Conservation (phyloP, 2,888 invertebrate genomes). For the Pachycephus smyrnensis region DNA sequence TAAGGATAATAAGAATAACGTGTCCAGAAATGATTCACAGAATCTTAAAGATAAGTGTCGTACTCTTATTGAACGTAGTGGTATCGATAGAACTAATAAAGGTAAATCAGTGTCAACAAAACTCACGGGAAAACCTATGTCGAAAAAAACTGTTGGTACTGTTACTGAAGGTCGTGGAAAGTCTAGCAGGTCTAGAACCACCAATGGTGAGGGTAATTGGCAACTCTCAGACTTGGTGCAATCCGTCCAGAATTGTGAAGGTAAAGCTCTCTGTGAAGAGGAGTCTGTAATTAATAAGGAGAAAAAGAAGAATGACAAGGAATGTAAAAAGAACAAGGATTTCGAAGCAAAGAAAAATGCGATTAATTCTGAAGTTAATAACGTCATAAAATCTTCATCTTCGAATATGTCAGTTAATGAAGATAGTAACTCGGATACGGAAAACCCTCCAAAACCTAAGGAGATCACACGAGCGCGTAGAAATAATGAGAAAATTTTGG, state of each 20-base stretch:
- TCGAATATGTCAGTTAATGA: constrained; percentile 10
- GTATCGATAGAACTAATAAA: constrained; percentile 39
- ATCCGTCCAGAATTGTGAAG: neutral
- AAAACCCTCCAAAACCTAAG: neutral
- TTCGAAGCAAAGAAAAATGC: constrained; percentile 50
- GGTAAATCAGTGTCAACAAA: constrained; percentile 48
- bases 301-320: constrained; percentile 20
- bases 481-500: constrained; percentile 10
- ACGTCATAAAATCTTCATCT: neutral
- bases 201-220: neutral
- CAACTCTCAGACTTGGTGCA: neutral
- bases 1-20: constrained; percentile 55
- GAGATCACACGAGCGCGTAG: constrained; percentile 1
- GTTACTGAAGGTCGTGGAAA: neutral
- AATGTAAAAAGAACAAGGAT: constrained; percentile 38
- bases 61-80: constrained; percentile 39
- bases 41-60: constrained; percentile 45
- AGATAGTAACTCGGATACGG: constrained; percentile 10
- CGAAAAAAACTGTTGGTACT: constrained; percentile 39
- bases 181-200: neutral
- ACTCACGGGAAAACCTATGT: constrained; percentile 36
- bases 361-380: constrained; percentile 46
- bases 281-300: neutral
- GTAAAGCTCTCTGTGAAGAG: neutral
- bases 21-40: constrained; percentile 43